Evolutionary conservation across 2,888 invertebrate genomes (phyloP).

Genomic region (Entomobrya proxima): DNA sequence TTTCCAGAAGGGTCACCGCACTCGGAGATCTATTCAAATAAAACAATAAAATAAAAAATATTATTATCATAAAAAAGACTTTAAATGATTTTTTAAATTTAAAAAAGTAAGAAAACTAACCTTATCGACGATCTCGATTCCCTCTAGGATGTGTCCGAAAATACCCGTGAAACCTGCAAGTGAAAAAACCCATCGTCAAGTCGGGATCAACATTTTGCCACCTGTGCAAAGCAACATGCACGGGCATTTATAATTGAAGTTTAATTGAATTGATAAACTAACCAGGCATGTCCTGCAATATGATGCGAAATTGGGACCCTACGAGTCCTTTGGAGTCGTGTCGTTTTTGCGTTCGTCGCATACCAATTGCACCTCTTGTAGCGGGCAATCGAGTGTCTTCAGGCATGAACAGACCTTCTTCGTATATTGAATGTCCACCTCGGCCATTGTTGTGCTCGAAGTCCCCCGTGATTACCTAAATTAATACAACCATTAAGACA

Average conservation of each 20-base stretch:
- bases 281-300: conserved; percentile 88
- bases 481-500: neutral
- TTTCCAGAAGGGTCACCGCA: conserved; percentile 87
- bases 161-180: conserved; percentile 80
- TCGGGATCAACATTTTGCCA: neutral
- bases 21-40: conserved; percentile 85
- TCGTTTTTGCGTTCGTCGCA: conserved; percentile 88
- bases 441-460: conserved; percentile 89
- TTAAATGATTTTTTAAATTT: neutral
- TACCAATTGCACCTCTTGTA: conserved; percentile 83
- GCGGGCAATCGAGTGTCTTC: conserved; percentile 88
- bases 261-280: neutral
- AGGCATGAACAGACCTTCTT: conserved; percentile 87
- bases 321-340: conserved; percentile 89
- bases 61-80: neutral
- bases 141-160: conserved; percentile 88
- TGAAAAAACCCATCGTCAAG: neutral
- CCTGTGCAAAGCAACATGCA: neutral
- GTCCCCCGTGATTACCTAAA: conserved; percentile 82
- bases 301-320: conserved; percentile 90
- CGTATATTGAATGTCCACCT: conserved; percentile 87
- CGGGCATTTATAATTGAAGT: neutral
- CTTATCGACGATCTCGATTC: conserved; percentile 87
- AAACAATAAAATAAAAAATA: neutral
- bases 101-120: neutral